Conservation (phyloP, 2,113 vertebrate species). For the Callorhinus ursinus region DNA sequence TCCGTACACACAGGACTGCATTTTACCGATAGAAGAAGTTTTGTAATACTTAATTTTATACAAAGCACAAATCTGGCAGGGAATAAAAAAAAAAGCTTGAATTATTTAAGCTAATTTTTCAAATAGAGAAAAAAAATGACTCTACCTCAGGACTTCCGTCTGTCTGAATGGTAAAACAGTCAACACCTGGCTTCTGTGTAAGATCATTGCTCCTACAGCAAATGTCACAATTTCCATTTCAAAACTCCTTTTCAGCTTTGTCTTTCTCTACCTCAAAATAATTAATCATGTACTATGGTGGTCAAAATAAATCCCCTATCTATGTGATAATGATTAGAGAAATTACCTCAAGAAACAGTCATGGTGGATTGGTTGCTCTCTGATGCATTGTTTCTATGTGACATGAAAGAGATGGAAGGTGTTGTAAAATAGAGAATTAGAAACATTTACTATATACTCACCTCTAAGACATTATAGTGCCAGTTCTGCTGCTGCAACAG, state of each 20-base stretch:
- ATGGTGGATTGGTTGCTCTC: neutral
- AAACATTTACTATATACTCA: neutral
- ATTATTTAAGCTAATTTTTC: slow-evolving; percentile 58
- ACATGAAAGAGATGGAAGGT: neutral
- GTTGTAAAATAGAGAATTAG: slow-evolving; percentile 35
- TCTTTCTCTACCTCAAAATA: slow-evolving; percentile 81
- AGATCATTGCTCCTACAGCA: slow-evolving; percentile 82
- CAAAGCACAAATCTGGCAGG: neutral
- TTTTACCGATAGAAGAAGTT: slow-evolving; percentile 9
- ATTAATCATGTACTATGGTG: slow-evolving; percentile 79
- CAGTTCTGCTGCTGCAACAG: neutral
- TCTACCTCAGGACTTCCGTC: slow-evolving; percentile 80
- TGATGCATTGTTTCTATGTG: neutral
- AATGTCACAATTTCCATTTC: slow-evolving; percentile 87
- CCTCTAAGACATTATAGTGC: neutral
- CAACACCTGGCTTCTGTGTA: slow-evolving; percentile 84
- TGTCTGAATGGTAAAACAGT: slow-evolving; percentile 81
- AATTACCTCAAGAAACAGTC: slow-evolving; percentile 1
- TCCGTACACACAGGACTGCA: neutral
- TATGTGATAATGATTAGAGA: slow-evolving; percentile 18
- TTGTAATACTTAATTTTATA: slow-evolving; percentile 40
- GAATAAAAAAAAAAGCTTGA: neutral
- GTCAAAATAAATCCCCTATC: slow-evolving; percentile 56
- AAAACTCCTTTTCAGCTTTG: slow-evolving; percentile 82
- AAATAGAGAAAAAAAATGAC: neutral